Conservation (phyloP, 2,113 vertebrate genomes). For the Motacilla alba region DNA sequence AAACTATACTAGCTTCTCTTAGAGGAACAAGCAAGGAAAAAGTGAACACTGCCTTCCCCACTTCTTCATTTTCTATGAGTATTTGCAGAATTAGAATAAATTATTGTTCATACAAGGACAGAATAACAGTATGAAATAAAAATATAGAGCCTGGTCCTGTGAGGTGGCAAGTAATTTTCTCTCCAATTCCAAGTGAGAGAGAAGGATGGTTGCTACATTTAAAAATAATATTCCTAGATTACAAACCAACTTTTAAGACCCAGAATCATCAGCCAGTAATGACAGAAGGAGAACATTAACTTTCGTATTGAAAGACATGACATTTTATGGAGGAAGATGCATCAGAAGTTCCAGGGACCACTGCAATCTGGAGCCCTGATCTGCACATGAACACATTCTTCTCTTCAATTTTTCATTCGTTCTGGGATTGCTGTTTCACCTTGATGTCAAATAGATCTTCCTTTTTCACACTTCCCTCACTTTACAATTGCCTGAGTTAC, state of each 20-base stretch:
- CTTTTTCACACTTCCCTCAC: not conserved
- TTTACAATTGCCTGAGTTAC: not conserved
- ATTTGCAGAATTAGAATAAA: not conserved
- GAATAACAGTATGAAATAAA: not conserved
- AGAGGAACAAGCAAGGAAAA: not conserved
- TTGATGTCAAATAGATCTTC: not conserved
- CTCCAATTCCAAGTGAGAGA: not conserved
- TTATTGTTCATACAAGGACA: not conserved
- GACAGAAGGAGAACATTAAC: not conserved
- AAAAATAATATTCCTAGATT: not conserved
- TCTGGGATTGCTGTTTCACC: not conserved
- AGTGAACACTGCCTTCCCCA: not conserved
- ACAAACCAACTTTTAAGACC: not conserved
- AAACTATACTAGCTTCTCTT: not conserved
- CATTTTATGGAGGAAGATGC: not conserved
- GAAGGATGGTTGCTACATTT: not conserved
- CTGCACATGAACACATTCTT: not conserved
- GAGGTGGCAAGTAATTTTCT: not conserved
- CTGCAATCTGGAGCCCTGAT: not conserved
- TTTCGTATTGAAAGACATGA: not conserved
- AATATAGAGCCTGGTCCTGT: not conserved
- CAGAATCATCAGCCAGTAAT: not conserved
- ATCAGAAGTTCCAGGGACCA: not conserved
- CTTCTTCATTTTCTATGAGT: not conserved
- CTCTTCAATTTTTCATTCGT: not conserved